phyloP scores from a whole-genome alignment of 2,797 vertebrate genomes.

The Microtus californicus region DNA sequence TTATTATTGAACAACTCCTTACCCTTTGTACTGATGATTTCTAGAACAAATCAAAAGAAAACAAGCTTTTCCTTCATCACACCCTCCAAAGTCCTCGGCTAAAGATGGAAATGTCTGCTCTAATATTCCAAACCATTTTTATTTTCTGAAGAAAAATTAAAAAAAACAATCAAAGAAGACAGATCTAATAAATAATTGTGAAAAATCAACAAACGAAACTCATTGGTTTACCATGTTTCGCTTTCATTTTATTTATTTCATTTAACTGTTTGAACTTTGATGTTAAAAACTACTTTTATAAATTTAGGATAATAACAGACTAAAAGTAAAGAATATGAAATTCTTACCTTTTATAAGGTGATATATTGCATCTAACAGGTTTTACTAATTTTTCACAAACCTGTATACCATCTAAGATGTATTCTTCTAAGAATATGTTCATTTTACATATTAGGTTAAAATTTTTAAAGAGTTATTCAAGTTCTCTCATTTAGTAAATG shows the following conservation, averaged over 20 bases:
- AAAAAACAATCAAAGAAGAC: neutral
- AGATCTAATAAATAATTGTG: neutral
- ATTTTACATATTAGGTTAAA: neutral
- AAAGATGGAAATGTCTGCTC: neutral
- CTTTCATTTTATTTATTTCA: neutral
- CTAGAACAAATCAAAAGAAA: neutral
- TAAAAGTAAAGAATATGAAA: neutral
- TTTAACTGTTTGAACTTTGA: conserved; percentile 17
- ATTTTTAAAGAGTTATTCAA: neutral
- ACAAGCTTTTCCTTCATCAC: rapidly evolving
- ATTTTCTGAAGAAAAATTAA: neutral
- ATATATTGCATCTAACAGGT: neutral
- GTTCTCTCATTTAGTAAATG: neutral
- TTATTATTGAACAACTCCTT: neutral
- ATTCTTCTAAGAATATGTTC: neutral
- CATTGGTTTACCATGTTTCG: neutral
- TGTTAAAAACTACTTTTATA: neutral
- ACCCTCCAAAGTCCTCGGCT: neutral
- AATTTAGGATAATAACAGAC: neutral
- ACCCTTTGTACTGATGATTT: neutral
- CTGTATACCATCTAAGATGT: neutral
- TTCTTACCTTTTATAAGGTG: neutral
- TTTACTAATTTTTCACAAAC: conserved; percentile 27
- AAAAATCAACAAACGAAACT: neutral
- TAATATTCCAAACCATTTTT: neutral